Evolutionary conservation across 2,113 vertebrate species (phyloP).

Genomic region (Centrocercus urophasianus): DNA sequence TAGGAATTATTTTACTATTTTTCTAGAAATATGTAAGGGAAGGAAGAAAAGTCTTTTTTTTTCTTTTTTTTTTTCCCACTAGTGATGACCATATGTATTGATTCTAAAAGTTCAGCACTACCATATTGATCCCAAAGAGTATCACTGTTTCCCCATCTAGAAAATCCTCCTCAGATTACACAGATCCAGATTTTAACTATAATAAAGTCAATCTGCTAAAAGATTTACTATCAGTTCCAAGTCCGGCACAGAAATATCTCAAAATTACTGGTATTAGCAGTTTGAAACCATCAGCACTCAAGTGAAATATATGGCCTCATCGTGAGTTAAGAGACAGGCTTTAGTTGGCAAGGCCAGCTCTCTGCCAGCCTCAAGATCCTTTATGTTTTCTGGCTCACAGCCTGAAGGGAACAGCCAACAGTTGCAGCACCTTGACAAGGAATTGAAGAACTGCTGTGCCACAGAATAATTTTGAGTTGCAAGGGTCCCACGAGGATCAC

Average conservation of each 20-base stretch:
- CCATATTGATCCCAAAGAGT: neutral
- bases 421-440: neutral
- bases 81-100: neutral
- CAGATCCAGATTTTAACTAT: neutral
- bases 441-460: neutral
- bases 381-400: neutral
- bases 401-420: neutral
- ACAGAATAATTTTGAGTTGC: neutral
- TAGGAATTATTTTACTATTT: neutral
- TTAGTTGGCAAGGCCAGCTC: rapidly evolving
- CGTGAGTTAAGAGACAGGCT: neutral
- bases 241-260: neutral
- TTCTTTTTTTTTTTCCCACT: too few relatives aligned
- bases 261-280: neutral
- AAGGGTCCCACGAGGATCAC: neutral
- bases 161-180: neutral
- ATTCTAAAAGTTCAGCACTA: neutral
- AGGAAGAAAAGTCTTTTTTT: neutral
- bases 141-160: neutral
- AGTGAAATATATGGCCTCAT: neutral
- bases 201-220: neutral
- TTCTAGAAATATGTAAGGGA: neutral
- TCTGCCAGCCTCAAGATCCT: neutral
- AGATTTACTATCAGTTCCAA: neutral
- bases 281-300: neutral